phyloP scores from a whole-genome alignment of 2,888 invertebrate species.

The Drosophila putrida region DNA sequence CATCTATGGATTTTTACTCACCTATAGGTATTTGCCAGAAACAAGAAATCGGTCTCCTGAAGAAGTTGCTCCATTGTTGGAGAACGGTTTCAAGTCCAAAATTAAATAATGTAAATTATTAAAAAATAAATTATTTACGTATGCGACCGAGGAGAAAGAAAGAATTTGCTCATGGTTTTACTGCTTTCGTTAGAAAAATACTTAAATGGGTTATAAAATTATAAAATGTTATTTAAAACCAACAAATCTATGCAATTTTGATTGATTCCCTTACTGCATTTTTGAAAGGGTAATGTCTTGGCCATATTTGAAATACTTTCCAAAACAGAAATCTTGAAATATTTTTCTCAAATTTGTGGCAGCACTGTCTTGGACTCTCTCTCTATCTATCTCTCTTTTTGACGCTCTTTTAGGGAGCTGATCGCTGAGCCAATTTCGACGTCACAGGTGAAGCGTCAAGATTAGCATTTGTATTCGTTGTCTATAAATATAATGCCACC shows the following conservation, averaged over 20 bases:
- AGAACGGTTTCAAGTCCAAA: slow-evolving; percentile 87
- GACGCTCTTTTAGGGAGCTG: slow-evolving; percentile 19
- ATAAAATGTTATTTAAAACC: too few species aligned
- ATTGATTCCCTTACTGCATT: background rate
- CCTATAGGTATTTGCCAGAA: slow-evolving; percentile 67
- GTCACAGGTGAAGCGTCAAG: slow-evolving; percentile 77
- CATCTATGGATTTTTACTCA: slow-evolving; percentile 13
- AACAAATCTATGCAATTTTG: too few species aligned
- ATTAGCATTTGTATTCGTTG: slow-evolving; percentile 52
- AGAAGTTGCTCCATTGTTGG: slow-evolving; percentile 61
- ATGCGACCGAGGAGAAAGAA: background rate
- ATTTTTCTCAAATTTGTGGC: background rate
- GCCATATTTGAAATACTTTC: too few species aligned
- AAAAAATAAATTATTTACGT: background rate
- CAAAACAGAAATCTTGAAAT: slow-evolving; percentile 1
- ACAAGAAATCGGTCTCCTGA: slow-evolving; percentile 62
- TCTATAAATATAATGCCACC: slow-evolving; percentile 65
- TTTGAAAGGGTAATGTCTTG: too few species aligned
- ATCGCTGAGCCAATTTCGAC: slow-evolving; percentile 49
- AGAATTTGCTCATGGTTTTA: background rate
- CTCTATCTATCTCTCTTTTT: slow-evolving; percentile 2
- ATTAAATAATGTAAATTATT: slow-evolving; percentile 28
- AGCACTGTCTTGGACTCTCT: slow-evolving; percentile 15
- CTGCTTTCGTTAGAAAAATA: too few species aligned
- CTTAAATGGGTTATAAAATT: too few species aligned